phyloP scores from a whole-genome alignment of 2,797 vertebrate genomes.

The Labeo calbasu region DNA sequence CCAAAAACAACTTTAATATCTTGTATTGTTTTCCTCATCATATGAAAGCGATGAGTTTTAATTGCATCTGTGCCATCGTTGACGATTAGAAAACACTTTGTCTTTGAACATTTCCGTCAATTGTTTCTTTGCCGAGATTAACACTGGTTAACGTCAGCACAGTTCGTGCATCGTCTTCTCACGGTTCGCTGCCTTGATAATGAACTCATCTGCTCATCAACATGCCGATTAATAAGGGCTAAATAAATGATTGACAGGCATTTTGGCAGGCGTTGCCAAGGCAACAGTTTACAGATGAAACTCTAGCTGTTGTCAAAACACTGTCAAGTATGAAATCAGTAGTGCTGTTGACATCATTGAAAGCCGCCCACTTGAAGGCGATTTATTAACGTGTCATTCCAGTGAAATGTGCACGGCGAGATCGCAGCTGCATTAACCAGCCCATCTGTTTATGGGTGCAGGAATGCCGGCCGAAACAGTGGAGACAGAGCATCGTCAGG shows the following conservation, averaged over 20 bases:
- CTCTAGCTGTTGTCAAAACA: constrained; percentile 47
- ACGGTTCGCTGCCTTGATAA: constrained; percentile 8
- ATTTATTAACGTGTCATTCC: constrained; percentile 33
- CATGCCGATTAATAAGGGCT: constrained; percentile 24
- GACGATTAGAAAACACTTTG: neutral
- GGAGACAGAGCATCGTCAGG: constrained; percentile 89
- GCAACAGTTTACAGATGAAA: constrained; percentile 21
- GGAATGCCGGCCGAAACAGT: constrained; percentile 93
- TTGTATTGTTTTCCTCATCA: neutral
- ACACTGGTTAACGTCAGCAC: neutral
- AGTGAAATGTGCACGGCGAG: neutral
- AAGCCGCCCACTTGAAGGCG: constrained; percentile 25
- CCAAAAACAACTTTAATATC: neutral
- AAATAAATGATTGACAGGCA: constrained; percentile 34
- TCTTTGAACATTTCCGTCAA: neutral
- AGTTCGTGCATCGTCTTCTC: constrained; percentile 19
- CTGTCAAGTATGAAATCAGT: constrained; percentile 36
- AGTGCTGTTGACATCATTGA: constrained; percentile 26
- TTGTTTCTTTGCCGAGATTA: neutral
- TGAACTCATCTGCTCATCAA: constrained; percentile 40
- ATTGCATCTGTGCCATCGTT: neutral
- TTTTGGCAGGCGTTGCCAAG: constrained; percentile 16
- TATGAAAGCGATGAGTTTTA: neutral
- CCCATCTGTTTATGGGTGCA: constrained; percentile 60
- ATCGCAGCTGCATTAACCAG: constrained; percentile 7